Percentiles rank a stretch among this genome's conserved stretches.
These are phyloP conservation scores for Bolborhynchus lineola DNA, from an alignment of 2,113 vertebrate species.

Conservation along the genomic window DNA sequence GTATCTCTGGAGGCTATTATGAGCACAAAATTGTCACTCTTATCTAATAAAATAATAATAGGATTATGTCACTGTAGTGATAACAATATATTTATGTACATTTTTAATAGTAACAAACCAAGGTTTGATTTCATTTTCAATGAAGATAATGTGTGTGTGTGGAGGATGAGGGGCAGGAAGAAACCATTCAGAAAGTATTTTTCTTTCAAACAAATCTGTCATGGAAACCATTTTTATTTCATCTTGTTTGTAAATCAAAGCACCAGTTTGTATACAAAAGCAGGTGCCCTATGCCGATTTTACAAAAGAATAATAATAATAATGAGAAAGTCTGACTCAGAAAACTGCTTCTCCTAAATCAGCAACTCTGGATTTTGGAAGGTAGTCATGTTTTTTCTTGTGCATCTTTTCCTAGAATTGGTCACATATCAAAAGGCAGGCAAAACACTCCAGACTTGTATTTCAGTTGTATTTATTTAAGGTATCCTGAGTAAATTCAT, in stretches of 20 bases:
- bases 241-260: neutral
- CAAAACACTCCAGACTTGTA: neutral
- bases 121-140: neutral
- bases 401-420: neutral
- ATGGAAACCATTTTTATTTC: neutral
- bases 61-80: conserved; percentile 17
- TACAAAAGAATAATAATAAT: neutral
- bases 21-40: conserved; percentile 43
- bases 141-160: neutral
- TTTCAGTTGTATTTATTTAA: neutral
- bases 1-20: conserved; percentile 29
- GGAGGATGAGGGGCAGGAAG: no score
- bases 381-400: neutral
- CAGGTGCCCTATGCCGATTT: neutral
- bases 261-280: neutral
- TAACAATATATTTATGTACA: neutral
- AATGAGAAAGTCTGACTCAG: neutral
- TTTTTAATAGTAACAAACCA: neutral
- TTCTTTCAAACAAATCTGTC: neutral
- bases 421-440: neutral
- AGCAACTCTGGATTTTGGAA: neutral
- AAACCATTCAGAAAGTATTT: neutral
- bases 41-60: conserved; percentile 53
- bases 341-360: neutral
- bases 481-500: neutral